Evolutionary conservation across 2,113 vertebrate genomes (phyloP).

Genomic region (Lipotes vexillifer): DNA sequence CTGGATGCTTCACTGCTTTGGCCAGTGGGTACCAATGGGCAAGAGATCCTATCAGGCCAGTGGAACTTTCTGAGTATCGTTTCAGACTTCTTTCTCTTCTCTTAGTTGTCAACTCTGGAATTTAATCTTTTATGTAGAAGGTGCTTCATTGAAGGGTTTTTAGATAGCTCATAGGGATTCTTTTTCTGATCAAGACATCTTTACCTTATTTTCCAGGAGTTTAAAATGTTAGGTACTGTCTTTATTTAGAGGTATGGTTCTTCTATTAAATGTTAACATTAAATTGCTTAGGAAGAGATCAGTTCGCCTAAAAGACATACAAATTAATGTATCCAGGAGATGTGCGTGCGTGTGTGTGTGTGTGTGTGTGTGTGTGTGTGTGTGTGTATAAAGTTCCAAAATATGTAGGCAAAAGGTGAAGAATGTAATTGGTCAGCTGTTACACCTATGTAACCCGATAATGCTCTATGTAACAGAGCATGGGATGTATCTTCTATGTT

Average conservation of each 20-base stretch:
- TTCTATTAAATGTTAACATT: not conserved
- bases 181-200: not conserved
- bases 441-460: not conserved
- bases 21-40: not conserved
- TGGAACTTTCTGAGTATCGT: slow-evolving; percentile 14
- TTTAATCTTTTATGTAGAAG: slow-evolving; percentile 59
- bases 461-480: not conserved
- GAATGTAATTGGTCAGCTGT: not conserved
- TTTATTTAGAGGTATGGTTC: not conserved
- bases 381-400: not conserved
- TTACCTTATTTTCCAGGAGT: slow-evolving; percentile 27
- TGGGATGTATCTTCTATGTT: not conserved
- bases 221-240: not conserved
- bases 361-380: not conserved
- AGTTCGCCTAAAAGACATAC: not conserved
- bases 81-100: slow-evolving; percentile 44
- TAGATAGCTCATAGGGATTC: not conserved
- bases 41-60: not conserved
- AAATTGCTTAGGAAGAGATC: not conserved
- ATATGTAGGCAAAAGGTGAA: not conserved
- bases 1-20: not conserved
- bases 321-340: not conserved
- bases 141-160: not conserved
- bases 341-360: not conserved
- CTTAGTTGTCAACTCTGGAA: not conserved